A percentile compares a stretch with the other conserved stretches of the same genome.
phyloP scores from a whole-genome alignment of 1,140 invertebrate species.

The Zaprionus taronus region DNA sequence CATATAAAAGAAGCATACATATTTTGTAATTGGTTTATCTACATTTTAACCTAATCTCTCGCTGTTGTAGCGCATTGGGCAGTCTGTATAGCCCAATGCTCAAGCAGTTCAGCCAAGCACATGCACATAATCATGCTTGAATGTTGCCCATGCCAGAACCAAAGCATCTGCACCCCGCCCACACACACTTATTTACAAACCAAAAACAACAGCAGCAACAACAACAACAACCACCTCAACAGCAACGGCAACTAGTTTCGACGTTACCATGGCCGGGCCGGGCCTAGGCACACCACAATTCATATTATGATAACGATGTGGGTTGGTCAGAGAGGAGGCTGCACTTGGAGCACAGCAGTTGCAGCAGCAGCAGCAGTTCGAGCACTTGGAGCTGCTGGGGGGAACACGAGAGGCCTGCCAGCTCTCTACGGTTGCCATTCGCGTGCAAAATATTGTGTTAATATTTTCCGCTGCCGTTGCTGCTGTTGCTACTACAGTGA shows the following conservation, averaged over 20 bases:
- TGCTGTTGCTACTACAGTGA: conserved; percentile 36
- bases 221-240: conserved; percentile 6
- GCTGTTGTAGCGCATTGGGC: not conserved
- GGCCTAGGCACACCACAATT: conserved; percentile 52
- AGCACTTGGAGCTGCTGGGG: conserved; percentile 4
- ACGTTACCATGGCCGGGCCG: conserved; percentile 29
- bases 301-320: conserved; percentile 81
- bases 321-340: conserved; percentile 61
- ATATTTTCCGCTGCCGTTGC: conserved; percentile 62
- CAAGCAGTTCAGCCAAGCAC: conserved; percentile 42
- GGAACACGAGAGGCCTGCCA: conserved; percentile 32
- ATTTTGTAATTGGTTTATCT: no score
- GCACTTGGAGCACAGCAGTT: conserved; percentile 23
- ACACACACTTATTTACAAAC: conserved; percentile 30
- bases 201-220: conserved; percentile 10
- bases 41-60: not conserved
- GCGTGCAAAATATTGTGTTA: conserved; percentile 74
- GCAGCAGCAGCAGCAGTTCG: conserved; percentile 35
- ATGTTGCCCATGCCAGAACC: conserved; percentile 53
- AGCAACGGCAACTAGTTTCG: conserved; percentile 40
- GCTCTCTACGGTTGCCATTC: conserved; percentile 38
- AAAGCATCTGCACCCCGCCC: conserved; percentile 17
- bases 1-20: no score
- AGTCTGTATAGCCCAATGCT: conserved; percentile 3
- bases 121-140: conserved; percentile 43